phyloP scores from a whole-genome alignment of 2,797 vertebrate species.

The Loriculus beryllinus region DNA sequence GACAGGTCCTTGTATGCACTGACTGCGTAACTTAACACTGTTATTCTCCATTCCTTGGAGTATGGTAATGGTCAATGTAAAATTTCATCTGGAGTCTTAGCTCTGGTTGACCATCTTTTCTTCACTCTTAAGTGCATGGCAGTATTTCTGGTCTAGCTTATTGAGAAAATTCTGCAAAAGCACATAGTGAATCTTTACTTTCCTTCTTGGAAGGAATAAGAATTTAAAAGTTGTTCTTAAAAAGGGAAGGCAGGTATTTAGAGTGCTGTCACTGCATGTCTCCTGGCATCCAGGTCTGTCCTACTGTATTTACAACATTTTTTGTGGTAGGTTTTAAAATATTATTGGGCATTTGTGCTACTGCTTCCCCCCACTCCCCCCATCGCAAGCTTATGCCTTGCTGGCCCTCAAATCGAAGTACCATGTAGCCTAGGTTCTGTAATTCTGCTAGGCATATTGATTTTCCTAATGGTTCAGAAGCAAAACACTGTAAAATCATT shows the following conservation, averaged over 20 bases:
- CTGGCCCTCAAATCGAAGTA: background rate
- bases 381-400: background rate
- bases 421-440: background rate
- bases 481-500: fast-evolving
- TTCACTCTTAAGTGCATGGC: background rate
- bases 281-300: background rate
- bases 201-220: background rate
- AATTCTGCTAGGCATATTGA: background rate
- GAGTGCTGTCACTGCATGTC: background rate
- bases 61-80: background rate
- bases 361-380: background rate
- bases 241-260: background rate
- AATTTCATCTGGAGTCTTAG: background rate
- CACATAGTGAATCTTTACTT: background rate
- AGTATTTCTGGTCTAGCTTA: background rate
- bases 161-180: background rate
- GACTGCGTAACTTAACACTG: background rate
- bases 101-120: background rate
- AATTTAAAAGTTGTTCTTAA: background rate
- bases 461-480: background rate
- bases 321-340: background rate
- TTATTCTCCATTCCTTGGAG: background rate
- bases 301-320: background rate
- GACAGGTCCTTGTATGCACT: background rate
- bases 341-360: background rate